Percentiles rank a stretch among this genome's conserved stretches.
These are phyloP conservation scores for Eupithecia insigniata DNA, from an alignment of 2,888 invertebrate genomes.

Conservation along the genomic window DNA sequence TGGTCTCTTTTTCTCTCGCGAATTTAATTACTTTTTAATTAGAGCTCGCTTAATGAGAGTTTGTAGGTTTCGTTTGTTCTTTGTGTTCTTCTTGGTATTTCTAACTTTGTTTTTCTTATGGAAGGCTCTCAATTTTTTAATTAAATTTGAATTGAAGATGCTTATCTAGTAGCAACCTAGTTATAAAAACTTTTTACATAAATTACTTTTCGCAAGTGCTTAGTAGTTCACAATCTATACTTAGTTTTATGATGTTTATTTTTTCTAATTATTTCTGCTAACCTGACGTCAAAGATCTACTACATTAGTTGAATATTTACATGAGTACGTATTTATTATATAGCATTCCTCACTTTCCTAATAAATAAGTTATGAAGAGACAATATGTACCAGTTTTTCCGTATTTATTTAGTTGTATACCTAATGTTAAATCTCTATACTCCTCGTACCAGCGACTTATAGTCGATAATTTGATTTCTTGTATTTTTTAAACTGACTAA, in stretches of 20 bases:
- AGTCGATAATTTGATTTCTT: background rate
- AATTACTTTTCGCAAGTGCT: background rate
- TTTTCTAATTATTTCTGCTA: too few relatives aligned
- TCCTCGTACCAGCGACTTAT: too few relatives aligned
- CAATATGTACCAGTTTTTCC: too few relatives aligned
- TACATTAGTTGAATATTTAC: background rate
- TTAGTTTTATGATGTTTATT: background rate
- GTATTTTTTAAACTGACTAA: background rate
- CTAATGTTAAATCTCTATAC: too few relatives aligned
- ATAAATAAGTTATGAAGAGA: background rate
- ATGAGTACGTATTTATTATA: background rate
- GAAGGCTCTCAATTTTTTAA: conserved; percentile 1
- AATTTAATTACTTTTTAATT: conserved; percentile 84
- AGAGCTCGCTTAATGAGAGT: conserved; percentile 77
- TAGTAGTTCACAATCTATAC: background rate
- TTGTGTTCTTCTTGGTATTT: conserved; percentile 56
- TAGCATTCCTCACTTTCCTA: too few relatives aligned
- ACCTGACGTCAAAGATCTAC: too few relatives aligned
- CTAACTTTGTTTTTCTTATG: conserved; percentile 44
- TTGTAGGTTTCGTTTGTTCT: conserved; percentile 65
- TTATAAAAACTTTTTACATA: background rate
- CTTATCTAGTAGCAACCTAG: background rate
- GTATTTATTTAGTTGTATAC: too few relatives aligned
- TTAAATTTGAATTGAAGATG: conserved; percentile 8
- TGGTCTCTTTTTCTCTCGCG: conserved; percentile 81